Base-by-base conservation (phyloP, 2,113 vertebrate species). In the Cinclus mexicanus region DNA sequence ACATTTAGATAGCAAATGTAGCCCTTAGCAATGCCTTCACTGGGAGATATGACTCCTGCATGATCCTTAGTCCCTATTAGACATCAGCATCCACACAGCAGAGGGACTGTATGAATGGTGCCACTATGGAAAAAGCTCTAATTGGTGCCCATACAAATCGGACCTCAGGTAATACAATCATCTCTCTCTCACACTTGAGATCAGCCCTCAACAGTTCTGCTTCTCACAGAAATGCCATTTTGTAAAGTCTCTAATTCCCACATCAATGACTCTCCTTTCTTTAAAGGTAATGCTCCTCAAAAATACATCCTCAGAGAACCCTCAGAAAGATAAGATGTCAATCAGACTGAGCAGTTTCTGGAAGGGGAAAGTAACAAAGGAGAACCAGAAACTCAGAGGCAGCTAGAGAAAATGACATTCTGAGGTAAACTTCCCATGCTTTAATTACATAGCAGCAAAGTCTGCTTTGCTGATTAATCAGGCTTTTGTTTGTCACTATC, bases 201-300 rank as follows among this genome's bases (percentile, higher is more conserved):
- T 59, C 76, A 53, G 42, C 52, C 46, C 55, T 85, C 75, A 83
- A n/a, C 16, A 85, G 53, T 35, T 94, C 41, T 44, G 39, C 80
- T 83, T 70, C 76, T 87, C 60, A 64, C 0, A 0, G 68, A 93
- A 93, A 86, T 81, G 76, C 13, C 71, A 44, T 56, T 87, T 92
- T 75, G 47, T 81, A 15, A 95, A 89, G 80, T n/a, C 86, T 86
- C 78, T 90, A 94, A 95, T 94, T 96, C 92, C 69, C 72, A 23
- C 52, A 93, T 78, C 89, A 90, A 81, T 83, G 52, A 59, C 35
- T 91, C 69, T 92, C 53, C 49, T 83, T 90, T 93, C 90, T 87
- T 77, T 71, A 87, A 96, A 89, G 79, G 86, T 76, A 89, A 44
- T n/a, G 24, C 72, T 78, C 31, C 83, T 92, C 87, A 90, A 92